These are phyloP conservation scores for Heliconius erato DNA, from an alignment of 2,888 invertebrate genomes.

Conservation along the genomic window DNA sequence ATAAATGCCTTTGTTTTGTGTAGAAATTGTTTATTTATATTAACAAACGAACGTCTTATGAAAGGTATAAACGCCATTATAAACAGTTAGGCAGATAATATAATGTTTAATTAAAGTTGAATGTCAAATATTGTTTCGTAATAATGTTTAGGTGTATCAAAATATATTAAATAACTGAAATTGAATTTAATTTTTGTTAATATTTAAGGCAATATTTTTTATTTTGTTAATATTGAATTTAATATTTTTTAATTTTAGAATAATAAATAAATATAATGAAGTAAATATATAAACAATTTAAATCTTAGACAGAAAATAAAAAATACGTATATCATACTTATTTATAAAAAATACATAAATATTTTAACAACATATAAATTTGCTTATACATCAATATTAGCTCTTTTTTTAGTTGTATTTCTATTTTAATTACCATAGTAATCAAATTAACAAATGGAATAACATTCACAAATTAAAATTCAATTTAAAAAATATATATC, in stretches of 20 bases:
- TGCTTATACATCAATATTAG: no score
- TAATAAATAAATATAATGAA: no score
- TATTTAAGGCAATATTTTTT: background rate
- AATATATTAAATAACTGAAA: background rate
- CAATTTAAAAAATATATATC: background rate
- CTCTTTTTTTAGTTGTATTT: no score
- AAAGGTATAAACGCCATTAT: slow-evolving; percentile 49
- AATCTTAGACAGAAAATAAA: no score
- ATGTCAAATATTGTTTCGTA: background rate
- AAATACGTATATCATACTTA: no score
- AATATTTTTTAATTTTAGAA: background rate
- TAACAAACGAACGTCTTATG: slow-evolving; percentile 36
- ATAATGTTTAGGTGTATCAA: background rate
- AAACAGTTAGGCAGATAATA: slow-evolving; percentile 28
- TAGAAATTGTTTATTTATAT: slow-evolving; percentile 43
- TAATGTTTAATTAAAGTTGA: background rate
- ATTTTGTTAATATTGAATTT: background rate
- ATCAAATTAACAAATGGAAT: no score
- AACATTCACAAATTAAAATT: background rate
- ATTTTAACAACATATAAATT: no score
- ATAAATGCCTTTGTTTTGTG: slow-evolving; percentile 12
- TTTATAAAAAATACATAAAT: no score
- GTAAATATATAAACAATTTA: no score
- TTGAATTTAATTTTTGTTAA: background rate
- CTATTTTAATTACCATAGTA: no score